Evolutionary conservation across 2,797 vertebrate genomes (phyloP).

Genomic region (Sebastes minor): DNA sequence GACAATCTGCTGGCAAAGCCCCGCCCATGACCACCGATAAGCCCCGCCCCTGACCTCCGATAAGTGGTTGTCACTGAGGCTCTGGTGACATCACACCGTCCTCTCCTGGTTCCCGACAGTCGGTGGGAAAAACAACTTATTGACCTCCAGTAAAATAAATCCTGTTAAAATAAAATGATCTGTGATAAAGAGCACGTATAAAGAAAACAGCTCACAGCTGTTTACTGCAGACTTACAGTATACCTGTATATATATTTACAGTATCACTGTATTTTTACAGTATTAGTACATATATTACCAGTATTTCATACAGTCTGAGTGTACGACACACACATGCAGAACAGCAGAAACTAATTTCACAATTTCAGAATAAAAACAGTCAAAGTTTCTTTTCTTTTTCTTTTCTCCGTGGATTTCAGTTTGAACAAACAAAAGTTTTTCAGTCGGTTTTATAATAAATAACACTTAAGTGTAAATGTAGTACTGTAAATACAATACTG

Average conservation of each 20-base stretch:
- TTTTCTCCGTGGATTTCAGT: not conserved
- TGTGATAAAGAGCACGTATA: not conserved
- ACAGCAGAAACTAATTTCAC: conserved; percentile 18
- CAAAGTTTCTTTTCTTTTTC: not conserved
- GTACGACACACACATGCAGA: conserved; percentile 37
- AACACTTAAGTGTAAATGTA: not conserved
- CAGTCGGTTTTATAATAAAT: not conserved
- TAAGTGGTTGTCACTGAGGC: not conserved
- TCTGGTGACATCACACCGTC: not conserved
- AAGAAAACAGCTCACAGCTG: not conserved
- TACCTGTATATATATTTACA: not conserved
- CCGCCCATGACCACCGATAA: not conserved
- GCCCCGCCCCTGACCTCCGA: not conserved
- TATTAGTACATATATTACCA: conserved; percentile 11
- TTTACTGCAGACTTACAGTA: not conserved
- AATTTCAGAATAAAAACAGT: conserved; percentile 23
- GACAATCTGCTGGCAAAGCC: not conserved
- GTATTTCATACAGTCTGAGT: conserved; percentile 21
- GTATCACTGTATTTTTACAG: conserved; percentile 1
- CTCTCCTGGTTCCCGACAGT: not conserved
- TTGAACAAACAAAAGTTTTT: not conserved
- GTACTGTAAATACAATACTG: not conserved
- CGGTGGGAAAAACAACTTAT: not conserved
- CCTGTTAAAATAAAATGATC: not conserved
- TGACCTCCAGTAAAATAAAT: not conserved